A percentile compares a stretch with the other conserved stretches of the same genome.
Evolutionary conservation across 2,888 invertebrate species (phyloP).

Genomic region (Gastrophysa polygoni): DNA sequence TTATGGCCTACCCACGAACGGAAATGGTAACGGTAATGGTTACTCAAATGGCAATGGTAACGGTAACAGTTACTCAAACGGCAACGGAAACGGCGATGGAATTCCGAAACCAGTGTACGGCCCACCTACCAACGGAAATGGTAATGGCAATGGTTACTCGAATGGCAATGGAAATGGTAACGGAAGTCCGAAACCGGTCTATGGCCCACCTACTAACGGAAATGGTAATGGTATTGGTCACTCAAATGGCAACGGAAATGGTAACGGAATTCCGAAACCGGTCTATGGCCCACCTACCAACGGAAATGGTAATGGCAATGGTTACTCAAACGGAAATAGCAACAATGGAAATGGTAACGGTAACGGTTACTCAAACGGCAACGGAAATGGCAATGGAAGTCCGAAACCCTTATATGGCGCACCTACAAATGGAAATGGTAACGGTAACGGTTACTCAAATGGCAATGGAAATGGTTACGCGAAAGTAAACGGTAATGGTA

Average conservation of each 20-base stretch:
- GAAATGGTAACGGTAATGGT: constrained; percentile 42
- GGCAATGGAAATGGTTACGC: constrained; percentile 37
- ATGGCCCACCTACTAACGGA: constrained; percentile 36
- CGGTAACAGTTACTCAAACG: constrained; percentile 41
- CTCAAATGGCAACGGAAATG: constrained; percentile 25
- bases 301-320: constrained; percentile 34
- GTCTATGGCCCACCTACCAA: constrained; percentile 18
- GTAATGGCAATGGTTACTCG: constrained; percentile 35
- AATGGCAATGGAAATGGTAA: constrained; percentile 26
- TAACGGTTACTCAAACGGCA: constrained; percentile 13
- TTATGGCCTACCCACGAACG: constrained; percentile 23
- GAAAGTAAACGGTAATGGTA: constrained; percentile 41
- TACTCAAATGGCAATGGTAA: constrained; percentile 32
- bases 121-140: constrained; percentile 24
- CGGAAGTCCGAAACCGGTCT: too few relatives aligned
- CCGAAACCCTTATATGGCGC: constrained; percentile 42
- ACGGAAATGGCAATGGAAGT: constrained; percentile 37
- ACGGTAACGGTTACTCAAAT: constrained; percentile 18
- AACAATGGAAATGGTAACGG: constrained; percentile 33
- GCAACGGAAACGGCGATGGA: constrained; percentile 24
- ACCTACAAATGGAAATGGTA: constrained; percentile 20
- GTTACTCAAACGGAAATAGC: constrained; percentile 25
- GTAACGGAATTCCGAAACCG: constrained; percentile 27
- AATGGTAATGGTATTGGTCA: constrained; percentile 18
- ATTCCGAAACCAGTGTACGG: constrained; percentile 9